Evolutionary conservation across 2,888 invertebrate genomes (phyloP).

Genomic region (Diabrotica balteata): DNA sequence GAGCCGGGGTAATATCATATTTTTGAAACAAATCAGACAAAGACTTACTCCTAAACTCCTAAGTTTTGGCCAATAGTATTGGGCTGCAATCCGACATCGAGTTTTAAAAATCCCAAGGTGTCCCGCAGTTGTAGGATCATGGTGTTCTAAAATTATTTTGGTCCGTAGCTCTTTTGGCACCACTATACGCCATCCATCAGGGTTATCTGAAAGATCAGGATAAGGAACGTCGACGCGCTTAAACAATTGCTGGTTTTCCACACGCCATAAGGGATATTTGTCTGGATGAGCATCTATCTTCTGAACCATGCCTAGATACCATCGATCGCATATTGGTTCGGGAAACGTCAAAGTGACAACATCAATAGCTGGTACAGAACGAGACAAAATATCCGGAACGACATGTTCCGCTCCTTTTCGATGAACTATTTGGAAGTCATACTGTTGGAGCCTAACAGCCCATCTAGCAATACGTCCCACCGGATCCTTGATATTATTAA

Average conservation of each 20-base stretch:
- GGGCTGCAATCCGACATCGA: not conserved
- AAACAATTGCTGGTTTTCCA: slow-evolving; percentile 29
- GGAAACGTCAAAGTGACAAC: not conserved
- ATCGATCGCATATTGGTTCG: slow-evolving; percentile 30
- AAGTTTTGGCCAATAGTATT: not conserved
- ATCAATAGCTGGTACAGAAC: slow-evolving; percentile 13
- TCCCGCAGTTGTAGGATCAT: slow-evolving; percentile 22
- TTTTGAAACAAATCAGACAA: not conserved
- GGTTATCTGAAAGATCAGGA: slow-evolving; percentile 26
- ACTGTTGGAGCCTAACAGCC: not conserved
- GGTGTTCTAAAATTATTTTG: slow-evolving; percentile 21
- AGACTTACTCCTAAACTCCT: not conserved
- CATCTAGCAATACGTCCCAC: not conserved
- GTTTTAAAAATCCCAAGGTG: not conserved
- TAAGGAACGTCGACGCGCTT: slow-evolving; percentile 31
- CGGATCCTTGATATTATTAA: slow-evolving; percentile 7
- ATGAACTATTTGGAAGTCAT: not conserved
- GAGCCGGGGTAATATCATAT: not conserved
- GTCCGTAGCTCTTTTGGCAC: slow-evolving; percentile 30
- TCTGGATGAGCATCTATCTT: slow-evolving; percentile 26
- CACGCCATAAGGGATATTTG: slow-evolving; percentile 37
- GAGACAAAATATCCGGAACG: slow-evolving; percentile 30
- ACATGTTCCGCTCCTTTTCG: slow-evolving; percentile 1
- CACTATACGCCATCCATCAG: slow-evolving; percentile 36
- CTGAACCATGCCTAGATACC: slow-evolving; percentile 35